A percentile compares a stretch with the other conserved stretches of the same genome.
Evolutionary conservation across 2,797 vertebrate species (phyloP).

Genomic region (Rhabdomys pumilio): DNA sequence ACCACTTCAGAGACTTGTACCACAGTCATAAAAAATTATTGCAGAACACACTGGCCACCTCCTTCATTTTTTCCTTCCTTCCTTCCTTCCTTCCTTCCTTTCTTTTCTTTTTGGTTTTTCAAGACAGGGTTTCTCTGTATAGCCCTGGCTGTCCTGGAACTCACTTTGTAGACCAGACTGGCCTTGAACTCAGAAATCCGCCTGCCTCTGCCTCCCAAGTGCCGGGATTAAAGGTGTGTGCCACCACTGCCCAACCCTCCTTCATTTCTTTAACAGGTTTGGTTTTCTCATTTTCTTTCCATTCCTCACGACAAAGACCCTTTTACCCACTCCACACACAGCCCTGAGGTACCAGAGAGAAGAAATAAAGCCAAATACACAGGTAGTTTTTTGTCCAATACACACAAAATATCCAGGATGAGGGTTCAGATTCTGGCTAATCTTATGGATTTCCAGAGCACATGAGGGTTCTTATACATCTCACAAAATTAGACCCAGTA

Average conservation of each 20-base stretch:
- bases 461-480: background rate
- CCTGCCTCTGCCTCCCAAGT: too few relatives aligned
- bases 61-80: background rate
- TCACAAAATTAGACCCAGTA: background rate
- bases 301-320: background rate
- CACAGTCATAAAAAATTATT: constrained; percentile 54
- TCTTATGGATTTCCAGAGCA: background rate
- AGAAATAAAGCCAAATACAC: background rate
- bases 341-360: background rate
- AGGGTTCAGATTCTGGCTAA: background rate
- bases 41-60: constrained; percentile 61
- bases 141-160: too few relatives aligned
- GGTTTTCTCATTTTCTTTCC: background rate
- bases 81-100: too few relatives aligned
- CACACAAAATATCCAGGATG: background rate
- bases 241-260: background rate
- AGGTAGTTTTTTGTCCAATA: background rate
- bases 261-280: background rate
- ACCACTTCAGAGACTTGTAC: constrained; percentile 58
- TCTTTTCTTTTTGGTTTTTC: too few relatives aligned
- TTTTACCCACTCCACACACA: fast-evolving
- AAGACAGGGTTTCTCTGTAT: too few relatives aligned
- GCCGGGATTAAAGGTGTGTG: too few relatives aligned
- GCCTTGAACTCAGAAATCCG: too few relatives aligned
- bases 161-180: too few relatives aligned